Conservation (phyloP, 2,888 invertebrate genomes). For the Pseudococcus viburni region DNA sequence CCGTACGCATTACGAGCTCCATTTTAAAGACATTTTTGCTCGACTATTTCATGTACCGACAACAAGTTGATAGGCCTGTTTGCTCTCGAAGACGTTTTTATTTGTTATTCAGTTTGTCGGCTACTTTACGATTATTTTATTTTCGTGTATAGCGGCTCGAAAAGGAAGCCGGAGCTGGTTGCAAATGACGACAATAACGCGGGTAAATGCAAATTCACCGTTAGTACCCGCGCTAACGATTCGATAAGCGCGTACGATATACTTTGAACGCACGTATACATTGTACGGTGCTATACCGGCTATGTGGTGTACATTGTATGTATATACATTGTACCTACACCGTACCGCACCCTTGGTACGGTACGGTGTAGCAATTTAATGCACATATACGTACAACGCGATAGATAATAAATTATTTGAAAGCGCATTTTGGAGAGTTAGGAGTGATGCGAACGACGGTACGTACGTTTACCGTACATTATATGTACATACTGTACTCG, state of each 20-base stretch:
- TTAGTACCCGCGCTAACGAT: background rate
- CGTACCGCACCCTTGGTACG: background rate
- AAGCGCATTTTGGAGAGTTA: slow-evolving; percentile 34
- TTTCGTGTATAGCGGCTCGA: background rate
- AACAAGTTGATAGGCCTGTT: too few species aligned
- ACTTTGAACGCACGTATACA: background rate
- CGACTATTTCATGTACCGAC: too few species aligned
- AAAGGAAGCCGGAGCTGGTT: background rate
- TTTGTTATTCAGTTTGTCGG: background rate
- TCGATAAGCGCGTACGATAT: background rate
- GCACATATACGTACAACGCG: background rate
- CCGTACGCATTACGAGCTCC: too few species aligned
- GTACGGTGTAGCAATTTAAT: background rate
- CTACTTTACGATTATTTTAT: background rate
- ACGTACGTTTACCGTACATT: background rate
- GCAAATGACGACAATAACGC: background rate
- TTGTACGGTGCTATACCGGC: too few species aligned
- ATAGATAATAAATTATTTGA: slow-evolving; percentile 43
- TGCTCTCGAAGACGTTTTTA: too few species aligned
- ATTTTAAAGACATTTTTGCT: too few species aligned
- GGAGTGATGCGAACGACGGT: background rate
- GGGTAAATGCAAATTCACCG: slow-evolving; percentile 3
- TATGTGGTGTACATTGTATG: background rate
- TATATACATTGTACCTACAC: too few species aligned
- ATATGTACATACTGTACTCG: background rate